Evolutionary conservation across 2,113 vertebrate genomes (phyloP).

Genomic region (Psophia crepitans): DNA sequence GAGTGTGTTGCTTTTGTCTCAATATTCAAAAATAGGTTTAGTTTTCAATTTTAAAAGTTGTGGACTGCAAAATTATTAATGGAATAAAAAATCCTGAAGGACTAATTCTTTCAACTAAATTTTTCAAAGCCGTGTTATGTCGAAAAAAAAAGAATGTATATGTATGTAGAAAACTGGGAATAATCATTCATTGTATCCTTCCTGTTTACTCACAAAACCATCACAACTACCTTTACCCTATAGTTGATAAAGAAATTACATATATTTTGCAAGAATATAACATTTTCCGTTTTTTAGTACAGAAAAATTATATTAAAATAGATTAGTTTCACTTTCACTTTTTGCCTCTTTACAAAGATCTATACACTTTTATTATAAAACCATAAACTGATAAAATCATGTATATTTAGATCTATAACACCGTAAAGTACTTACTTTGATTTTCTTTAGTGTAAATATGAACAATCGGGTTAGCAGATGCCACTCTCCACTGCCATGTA

Average conservation of each 20-base stretch:
- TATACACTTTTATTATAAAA: neutral
- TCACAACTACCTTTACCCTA: neutral
- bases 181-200: neutral
- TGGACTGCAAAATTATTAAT: neutral
- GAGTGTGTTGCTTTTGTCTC: neutral
- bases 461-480: neutral
- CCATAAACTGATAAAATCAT: neutral
- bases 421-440: neutral
- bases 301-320: neutral
- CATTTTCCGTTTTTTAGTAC: neutral
- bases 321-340: neutral
- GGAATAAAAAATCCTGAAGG: rapidly evolving
- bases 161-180: neutral
- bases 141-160: neutral
- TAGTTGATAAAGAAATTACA: neutral
- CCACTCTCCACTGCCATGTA: neutral
- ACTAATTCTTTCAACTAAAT: neutral
- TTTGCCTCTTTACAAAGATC: neutral
- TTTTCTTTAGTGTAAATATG: neutral
- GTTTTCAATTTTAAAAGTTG: neutral
- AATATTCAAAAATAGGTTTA: neutral
- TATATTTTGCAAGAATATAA: neutral
- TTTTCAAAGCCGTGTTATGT: neutral
- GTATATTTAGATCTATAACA: neutral
- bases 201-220: neutral